Percentiles rank a stretch among this genome's conserved stretches.
Conservation (phyloP, 2,888 invertebrate species). For the Torymus tubicola region DNA sequence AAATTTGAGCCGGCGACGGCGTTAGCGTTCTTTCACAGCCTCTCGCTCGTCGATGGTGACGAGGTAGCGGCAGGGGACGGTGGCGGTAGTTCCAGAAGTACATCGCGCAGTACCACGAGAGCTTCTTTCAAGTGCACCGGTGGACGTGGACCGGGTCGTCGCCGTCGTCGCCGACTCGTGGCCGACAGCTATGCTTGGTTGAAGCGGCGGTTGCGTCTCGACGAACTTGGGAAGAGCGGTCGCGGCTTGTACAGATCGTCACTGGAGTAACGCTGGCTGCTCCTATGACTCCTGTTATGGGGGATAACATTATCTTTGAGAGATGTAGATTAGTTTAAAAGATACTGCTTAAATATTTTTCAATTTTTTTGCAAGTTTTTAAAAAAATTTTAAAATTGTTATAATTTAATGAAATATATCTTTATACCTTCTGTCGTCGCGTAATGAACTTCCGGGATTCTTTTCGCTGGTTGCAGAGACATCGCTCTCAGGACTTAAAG, state of each 20-base stretch:
- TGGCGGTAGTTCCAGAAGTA: slow-evolving; percentile 23
- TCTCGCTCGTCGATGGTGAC: background rate
- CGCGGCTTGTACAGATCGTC: slow-evolving; percentile 86
- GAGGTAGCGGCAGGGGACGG: background rate
- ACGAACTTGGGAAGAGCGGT: slow-evolving; percentile 77
- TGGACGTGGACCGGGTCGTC: slow-evolving; percentile 6
- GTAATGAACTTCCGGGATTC: slow-evolving; percentile 63
- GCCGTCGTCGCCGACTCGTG: slow-evolving; percentile 30
- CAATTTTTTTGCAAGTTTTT: background rate
- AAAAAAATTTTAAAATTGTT: background rate
- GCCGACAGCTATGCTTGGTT: slow-evolving; percentile 70
- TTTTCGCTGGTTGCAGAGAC: slow-evolving; percentile 74
- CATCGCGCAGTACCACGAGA: slow-evolving; percentile 42
- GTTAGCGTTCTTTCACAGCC: background rate
- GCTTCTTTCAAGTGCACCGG: slow-evolving; percentile 37
- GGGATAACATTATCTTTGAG: background rate
- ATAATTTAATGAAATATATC: background rate
- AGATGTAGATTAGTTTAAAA: slow-evolving; percentile 2
- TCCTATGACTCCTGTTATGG: slow-evolving; percentile 69
- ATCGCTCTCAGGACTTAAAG: slow-evolving; percentile 76
- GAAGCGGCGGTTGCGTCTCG: slow-evolving; percentile 78
- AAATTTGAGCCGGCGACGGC: background rate
- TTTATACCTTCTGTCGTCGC: slow-evolving; percentile 72
- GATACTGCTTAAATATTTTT: background rate
- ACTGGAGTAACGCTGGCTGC: slow-evolving; percentile 81